Evolutionary conservation across 2,113 vertebrate genomes (phyloP).

Genomic region (Charina bottae): DNA sequence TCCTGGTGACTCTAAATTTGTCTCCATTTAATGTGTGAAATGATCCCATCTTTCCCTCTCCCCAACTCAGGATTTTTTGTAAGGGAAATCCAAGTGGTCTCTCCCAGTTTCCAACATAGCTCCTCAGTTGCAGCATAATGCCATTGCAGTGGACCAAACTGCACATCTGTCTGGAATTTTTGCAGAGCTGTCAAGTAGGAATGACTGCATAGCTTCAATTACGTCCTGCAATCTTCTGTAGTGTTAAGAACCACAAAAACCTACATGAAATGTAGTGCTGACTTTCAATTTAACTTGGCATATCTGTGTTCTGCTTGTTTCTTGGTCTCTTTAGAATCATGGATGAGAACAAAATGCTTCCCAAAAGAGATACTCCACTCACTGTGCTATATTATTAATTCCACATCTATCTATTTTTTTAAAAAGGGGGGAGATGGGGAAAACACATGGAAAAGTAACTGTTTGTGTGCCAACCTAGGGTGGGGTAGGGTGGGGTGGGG

Average conservation of each 20-base stretch:
- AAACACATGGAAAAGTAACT: background rate
- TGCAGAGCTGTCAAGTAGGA: background rate
- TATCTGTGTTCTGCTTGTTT: conserved; percentile 11
- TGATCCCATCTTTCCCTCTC: background rate
- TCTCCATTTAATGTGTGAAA: background rate
- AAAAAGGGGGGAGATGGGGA: background rate
- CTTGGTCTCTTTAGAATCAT: conserved; percentile 11
- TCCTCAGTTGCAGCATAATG: background rate
- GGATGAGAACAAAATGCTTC: accelerated
- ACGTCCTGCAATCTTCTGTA: background rate
- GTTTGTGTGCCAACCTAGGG: background rate
- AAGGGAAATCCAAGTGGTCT: background rate
- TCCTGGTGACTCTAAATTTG: background rate
- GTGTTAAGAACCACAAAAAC: background rate
- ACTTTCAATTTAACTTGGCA: background rate
- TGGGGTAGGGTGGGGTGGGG: background rate
- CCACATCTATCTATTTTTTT: background rate
- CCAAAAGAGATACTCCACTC: background rate
- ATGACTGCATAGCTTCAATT: background rate
- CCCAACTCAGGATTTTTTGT: background rate
- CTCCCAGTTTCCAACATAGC: background rate
- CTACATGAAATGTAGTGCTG: conserved; percentile 16
- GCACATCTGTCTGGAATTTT: background rate
- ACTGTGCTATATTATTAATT: background rate
- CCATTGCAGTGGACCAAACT: background rate